Conservation (phyloP, 2,113 vertebrate genomes). For the Ceyx margarethae region DNA sequence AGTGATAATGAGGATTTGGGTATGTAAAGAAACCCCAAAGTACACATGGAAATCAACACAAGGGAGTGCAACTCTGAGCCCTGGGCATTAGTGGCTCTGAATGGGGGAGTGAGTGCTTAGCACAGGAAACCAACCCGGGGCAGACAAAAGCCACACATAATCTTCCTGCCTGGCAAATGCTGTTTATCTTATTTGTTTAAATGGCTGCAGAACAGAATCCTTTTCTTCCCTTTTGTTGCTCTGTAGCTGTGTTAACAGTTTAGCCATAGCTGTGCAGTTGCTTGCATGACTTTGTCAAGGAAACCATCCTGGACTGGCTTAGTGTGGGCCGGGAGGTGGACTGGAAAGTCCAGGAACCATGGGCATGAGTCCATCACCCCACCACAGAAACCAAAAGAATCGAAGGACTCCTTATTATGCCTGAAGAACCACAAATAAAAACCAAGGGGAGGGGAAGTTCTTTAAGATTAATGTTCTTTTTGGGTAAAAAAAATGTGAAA, state of each 20-base stretch:
- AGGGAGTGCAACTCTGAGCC: slow-evolving; percentile 9
- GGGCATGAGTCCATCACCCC: neutral
- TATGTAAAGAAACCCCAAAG: slow-evolving; percentile 44
- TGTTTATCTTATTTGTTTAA: slow-evolving; percentile 53
- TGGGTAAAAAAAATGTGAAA: neutral
- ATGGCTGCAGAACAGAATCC: slow-evolving; percentile 21
- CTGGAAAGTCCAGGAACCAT: neutral
- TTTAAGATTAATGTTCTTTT: neutral
- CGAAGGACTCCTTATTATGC: neutral
- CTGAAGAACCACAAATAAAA: neutral
- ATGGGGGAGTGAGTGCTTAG: slow-evolving; percentile 12
- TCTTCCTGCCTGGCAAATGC: slow-evolving; percentile 41
- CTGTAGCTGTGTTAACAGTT: neutral
- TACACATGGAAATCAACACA: slow-evolving; percentile 14
- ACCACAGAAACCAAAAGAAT: neutral
- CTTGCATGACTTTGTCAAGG: neutral
- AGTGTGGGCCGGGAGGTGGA: neutral
- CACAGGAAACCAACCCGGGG: slow-evolving; percentile 2
- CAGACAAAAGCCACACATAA: slow-evolving; percentile 32
- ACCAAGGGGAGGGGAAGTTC: neutral
- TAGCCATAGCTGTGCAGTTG: neutral
- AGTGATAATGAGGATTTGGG: slow-evolving; percentile 49
- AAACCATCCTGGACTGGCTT: neutral
- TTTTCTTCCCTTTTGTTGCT: slow-evolving; percentile 20
- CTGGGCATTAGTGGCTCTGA: neutral